Evolutionary conservation across 2,797 vertebrate genomes (phyloP).

Genomic region (Rhadinocentrus ornatus): DNA sequence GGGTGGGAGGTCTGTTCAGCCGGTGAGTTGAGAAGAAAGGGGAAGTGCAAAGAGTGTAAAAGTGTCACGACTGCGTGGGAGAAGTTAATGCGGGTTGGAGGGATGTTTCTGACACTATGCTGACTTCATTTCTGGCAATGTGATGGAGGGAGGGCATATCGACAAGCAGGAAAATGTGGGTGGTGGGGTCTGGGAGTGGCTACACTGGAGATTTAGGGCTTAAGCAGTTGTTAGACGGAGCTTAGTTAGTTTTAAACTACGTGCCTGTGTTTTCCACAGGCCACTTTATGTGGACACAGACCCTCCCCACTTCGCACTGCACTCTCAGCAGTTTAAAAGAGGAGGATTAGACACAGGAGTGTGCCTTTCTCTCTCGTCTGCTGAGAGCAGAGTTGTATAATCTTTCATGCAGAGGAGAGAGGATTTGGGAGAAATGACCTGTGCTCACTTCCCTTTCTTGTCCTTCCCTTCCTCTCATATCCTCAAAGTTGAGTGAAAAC

Average conservation of each 20-base stretch:
- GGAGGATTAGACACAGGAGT: constrained; percentile 73
- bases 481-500: constrained; percentile 43
- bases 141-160: constrained; percentile 16
- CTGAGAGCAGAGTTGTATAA: constrained; percentile 62
- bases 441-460: constrained; percentile 61
- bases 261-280: constrained; percentile 55
- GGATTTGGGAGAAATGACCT: constrained; percentile 75
- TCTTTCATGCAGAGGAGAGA: constrained; percentile 66
- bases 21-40: background rate
- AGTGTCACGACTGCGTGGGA: constrained; percentile 28
- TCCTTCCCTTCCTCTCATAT: constrained; percentile 37
- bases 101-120: constrained; percentile 3
- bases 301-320: constrained; percentile 62
- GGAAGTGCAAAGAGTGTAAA: background rate
- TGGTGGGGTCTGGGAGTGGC: constrained; percentile 36
- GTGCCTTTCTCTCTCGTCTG: constrained; percentile 54
- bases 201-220: constrained; percentile 63
- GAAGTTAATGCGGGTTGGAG: constrained; percentile 49
- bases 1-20: constrained; percentile 33
- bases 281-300: constrained; percentile 56
- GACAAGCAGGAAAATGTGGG: constrained; percentile 31
- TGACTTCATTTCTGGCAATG: constrained; percentile 32
- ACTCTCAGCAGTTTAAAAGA: constrained; percentile 73
- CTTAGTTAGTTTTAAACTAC: constrained; percentile 66
- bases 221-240: constrained; percentile 56